Evolutionary conservation across 2,797 vertebrate species (phyloP), one percentile per base, ranked within the genome.

Genomic region (Cichlasoma orientale): DNA sequence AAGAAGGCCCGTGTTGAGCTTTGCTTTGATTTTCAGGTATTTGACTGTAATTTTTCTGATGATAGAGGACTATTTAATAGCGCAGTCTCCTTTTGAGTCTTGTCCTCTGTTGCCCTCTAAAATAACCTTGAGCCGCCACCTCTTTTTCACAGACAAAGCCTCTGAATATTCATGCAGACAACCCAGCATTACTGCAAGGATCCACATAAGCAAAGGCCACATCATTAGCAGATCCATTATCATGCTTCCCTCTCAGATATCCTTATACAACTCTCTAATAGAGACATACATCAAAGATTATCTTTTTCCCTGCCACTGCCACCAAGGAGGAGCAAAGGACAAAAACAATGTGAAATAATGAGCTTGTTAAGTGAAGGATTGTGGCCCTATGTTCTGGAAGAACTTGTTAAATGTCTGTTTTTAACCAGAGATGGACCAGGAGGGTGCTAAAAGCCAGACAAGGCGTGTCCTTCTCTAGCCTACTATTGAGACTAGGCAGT

Each of bases 271-370:
- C 78, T 88, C 79, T 90, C 82, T 81, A 75, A 86, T 79, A 77
- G 75, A 85, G 78, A 83, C 72, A 78, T 87, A 91, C 91, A 93
- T 93, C 90, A 94, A 92, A 92, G 87, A 71, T 66, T 41, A 77
- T 83, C 79, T 69, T 75, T 88, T 47, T 74, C 63, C 55, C 71
- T 66, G 78, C 82, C 86, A 77, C 82, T 16, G 52, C 83, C 16
- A 61, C 72, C 1, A 55, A 88, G 87, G 83, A 91, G 87, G 90
- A 87, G 87, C 86, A 88, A 78, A 88, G 88, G 88, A 91, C 90
- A 77, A 91, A 92, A 93, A 92, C 88, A 88, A 85, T 87, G 87
- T 80, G 88, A 89, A 93, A 92, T 94, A 92, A 95, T 92, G 93
- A 94, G 93, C 92, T 93, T 92, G 89, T 94, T 93, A 93, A 90